phyloP scores from a whole-genome alignment of 2,797 vertebrate species.

The Macropus fuliginosus region DNA sequence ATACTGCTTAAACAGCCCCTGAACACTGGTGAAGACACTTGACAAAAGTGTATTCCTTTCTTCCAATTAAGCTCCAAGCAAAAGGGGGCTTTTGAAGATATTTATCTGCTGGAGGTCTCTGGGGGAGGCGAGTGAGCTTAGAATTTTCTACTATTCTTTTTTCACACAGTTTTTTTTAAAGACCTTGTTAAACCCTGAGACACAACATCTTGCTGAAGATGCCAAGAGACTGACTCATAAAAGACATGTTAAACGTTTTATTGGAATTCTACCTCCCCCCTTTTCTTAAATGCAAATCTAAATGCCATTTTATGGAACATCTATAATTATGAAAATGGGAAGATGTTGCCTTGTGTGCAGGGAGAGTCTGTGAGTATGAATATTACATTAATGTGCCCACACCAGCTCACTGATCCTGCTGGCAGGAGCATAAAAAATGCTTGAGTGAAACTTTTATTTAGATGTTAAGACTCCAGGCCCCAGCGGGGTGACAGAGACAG shows the following conservation, averaged over 20 bases:
- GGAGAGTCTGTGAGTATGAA: conserved; percentile 84
- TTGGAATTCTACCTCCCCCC: conserved; percentile 67
- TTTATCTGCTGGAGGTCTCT: conserved; percentile 9
- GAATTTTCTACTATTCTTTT: conserved; percentile 19
- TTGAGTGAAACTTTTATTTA: conserved; percentile 87
- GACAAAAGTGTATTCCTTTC: background rate
- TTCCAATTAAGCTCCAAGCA: background rate
- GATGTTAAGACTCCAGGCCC: conserved; percentile 85
- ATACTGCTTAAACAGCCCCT: background rate
- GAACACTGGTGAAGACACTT: background rate
- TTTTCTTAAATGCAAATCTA: conserved; percentile 80
- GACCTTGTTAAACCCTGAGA: conserved; percentile 67
- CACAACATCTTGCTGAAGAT: conserved; percentile 40
- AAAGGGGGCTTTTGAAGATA: conserved; percentile 10
- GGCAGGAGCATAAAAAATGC: conserved; percentile 87
- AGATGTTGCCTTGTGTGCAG: conserved; percentile 75
- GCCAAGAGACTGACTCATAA: conserved; percentile 40
- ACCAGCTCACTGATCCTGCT: conserved; percentile 85
- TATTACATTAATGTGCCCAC: conserved; percentile 87
- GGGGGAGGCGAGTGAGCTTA: conserved; percentile 16
- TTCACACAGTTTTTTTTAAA: conserved; percentile 24
- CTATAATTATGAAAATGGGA: conserved; percentile 82
- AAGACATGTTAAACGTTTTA: conserved; percentile 63
- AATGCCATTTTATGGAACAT: conserved; percentile 85
- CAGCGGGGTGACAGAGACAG: conserved; percentile 86